Evolutionary conservation across 2,113 vertebrate genomes (phyloP).

Genomic region (Reinhardtius hippoglossoides): DNA sequence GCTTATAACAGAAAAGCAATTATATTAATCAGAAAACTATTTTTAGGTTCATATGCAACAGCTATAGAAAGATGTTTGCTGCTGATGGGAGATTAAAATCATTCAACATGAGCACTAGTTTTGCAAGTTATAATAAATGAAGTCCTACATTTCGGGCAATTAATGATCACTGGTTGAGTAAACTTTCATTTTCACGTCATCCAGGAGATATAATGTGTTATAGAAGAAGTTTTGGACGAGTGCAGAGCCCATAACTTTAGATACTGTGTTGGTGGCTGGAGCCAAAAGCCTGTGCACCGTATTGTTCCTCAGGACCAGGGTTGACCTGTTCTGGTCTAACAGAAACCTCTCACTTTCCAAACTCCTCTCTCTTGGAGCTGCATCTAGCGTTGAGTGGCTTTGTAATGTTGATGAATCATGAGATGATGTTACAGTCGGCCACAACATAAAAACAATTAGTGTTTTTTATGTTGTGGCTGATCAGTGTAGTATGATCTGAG

Average conservation of each 20-base stretch:
- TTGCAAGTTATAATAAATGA: background rate
- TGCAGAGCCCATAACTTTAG: background rate
- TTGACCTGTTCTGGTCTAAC: slow-evolving; percentile 53
- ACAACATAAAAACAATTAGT: background rate
- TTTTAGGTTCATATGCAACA: too few species aligned
- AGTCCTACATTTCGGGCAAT: background rate
- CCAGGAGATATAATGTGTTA: background rate
- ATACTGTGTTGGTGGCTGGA: slow-evolving; percentile 31
- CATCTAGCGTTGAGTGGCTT: slow-evolving; percentile 45
- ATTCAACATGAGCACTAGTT: too few species aligned
- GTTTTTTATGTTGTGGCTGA: background rate
- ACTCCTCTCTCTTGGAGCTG: slow-evolving; percentile 56
- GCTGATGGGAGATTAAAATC: too few species aligned
- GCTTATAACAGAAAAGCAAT: too few species aligned
- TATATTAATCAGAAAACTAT: too few species aligned
- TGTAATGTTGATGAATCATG: background rate
- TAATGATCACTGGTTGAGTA: background rate
- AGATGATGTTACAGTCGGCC: background rate
- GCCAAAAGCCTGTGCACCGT: slow-evolving; percentile 58
- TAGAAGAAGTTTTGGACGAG: background rate
- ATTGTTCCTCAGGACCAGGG: slow-evolving; percentile 39
- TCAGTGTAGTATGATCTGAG: background rate
- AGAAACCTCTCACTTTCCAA: slow-evolving; percentile 55
- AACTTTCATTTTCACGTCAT: background rate
- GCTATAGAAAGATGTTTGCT: too few species aligned